Percentiles rank a stretch among this genome's conserved stretches.
Evolutionary conservation across 2,888 invertebrate genomes (phyloP).

Genomic region (Scrobipalpa atriplicella): DNA sequence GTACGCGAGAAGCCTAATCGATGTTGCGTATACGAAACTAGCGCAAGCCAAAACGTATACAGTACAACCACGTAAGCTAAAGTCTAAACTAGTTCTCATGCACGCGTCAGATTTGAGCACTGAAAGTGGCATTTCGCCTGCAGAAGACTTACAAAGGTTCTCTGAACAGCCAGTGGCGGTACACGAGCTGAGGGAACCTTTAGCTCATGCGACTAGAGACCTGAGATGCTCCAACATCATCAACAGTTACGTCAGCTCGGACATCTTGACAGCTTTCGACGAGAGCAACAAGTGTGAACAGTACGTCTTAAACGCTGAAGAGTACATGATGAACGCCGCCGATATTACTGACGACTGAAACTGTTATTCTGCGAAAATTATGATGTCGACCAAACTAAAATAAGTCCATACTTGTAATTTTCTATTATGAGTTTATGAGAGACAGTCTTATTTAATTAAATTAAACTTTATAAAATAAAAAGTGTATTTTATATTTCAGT

Average conservation of each 20-base stretch:
- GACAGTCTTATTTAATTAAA: too few species aligned
- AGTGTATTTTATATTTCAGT: too few species aligned
- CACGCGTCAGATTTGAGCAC: not conserved
- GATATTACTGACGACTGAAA: not conserved
- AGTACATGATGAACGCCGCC: constrained; percentile 37
- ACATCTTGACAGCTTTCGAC: constrained; percentile 46
- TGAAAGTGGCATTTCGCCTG: not conserved
- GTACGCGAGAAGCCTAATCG: constrained; percentile 51
- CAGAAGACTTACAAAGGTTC: constrained; percentile 38
- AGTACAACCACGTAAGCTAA: constrained; percentile 37
- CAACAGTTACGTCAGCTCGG: constrained; percentile 49
- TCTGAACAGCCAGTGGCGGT: constrained; percentile 43
- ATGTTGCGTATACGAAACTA: constrained; percentile 49
- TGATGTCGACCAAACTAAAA: too few species aligned
- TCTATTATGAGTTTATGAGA: too few species aligned
- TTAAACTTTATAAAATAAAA: too few species aligned
- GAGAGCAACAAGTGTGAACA: constrained; percentile 55
- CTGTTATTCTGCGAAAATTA: too few species aligned
- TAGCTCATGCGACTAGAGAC: constrained; percentile 45
- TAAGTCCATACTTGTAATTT: too few species aligned
- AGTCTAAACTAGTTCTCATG: constrained; percentile 37
- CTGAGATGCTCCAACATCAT: constrained; percentile 50
- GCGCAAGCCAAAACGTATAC: constrained; percentile 38
- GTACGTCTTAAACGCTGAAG: constrained; percentile 46
- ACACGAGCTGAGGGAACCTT: constrained; percentile 47